These are phyloP conservation scores for Alexandromys fortis DNA, from an alignment of 2,113 vertebrate species.

Conservation along the genomic window DNA sequence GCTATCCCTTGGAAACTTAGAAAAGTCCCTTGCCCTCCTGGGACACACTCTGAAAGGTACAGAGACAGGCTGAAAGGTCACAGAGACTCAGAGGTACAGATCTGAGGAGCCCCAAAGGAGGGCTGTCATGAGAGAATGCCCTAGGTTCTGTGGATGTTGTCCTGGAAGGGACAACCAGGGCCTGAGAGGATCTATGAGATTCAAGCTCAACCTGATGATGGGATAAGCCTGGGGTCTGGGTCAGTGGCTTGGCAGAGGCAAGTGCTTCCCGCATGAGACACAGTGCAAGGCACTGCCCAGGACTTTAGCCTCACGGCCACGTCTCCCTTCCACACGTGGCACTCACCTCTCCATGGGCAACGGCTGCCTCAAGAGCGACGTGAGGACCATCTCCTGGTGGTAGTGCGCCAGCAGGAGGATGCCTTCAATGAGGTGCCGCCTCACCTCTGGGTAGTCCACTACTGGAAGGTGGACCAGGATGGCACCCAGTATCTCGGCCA, in stretches of 20 bases:
- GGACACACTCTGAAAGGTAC: background rate
- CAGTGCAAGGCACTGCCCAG: background rate
- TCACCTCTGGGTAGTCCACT: constrained; percentile 46
- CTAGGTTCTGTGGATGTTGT: background rate
- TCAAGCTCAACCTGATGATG: fast-evolving
- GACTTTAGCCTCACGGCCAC: fast-evolving
- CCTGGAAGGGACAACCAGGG: background rate
- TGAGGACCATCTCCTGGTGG: constrained; percentile 72
- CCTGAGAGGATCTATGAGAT: fast-evolving
- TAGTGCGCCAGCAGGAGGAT: constrained; percentile 59
- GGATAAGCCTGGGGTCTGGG: background rate
- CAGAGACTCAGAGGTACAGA: background rate
- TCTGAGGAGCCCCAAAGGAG: background rate
- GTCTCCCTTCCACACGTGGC: fast-evolving
- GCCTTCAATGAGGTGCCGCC: constrained; percentile 40
- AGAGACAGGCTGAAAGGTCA: background rate
- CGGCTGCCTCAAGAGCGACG: constrained; percentile 58
- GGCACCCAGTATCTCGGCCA: constrained; percentile 71
- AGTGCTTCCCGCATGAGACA: fast-evolving
- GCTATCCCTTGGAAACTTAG: background rate
- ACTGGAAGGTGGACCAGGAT: constrained; percentile 63
- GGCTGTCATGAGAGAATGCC: fast-evolving
- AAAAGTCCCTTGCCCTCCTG: background rate
- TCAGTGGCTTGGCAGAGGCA: no score
- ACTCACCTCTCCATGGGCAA: constrained; percentile 80